A percentile compares a stretch with the other conserved stretches of the same genome.
These are phyloP conservation scores for Apocheima hispidaria DNA, from an alignment of 2,888 invertebrate species.

Conservation along the genomic window DNA sequence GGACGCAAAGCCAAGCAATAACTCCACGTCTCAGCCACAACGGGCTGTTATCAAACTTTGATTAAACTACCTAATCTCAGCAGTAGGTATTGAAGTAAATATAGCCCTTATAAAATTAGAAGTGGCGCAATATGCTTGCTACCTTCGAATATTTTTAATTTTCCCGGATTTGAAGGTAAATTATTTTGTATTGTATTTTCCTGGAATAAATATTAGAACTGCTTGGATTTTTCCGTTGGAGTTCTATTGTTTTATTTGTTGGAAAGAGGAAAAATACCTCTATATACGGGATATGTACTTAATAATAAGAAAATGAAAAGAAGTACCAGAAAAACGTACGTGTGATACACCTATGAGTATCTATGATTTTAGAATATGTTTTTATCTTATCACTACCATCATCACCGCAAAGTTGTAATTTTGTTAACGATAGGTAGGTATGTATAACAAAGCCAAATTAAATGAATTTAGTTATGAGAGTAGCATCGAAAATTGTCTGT, in stretches of 20 bases:
- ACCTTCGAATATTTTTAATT: not conserved
- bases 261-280: not conserved
- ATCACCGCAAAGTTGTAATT: too few species aligned
- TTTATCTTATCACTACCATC: too few species aligned
- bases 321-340: too few species aligned
- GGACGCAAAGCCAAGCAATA: constrained; percentile 22
- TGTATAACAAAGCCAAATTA: too few species aligned
- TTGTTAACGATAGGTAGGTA: too few species aligned
- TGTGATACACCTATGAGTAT: too few species aligned
- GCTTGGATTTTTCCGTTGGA: constrained; percentile 6
- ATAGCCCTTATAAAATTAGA: constrained; percentile 24
- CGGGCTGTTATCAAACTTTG: constrained; percentile 27
- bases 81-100: constrained; percentile 27
- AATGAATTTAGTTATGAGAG: too few species aligned
- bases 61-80: constrained; percentile 33
- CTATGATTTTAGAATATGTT: too few species aligned
- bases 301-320: not conserved
- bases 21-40: constrained; percentile 28
- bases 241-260: not conserved
- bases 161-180: constrained; percentile 12
- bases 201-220: constrained; percentile 10
- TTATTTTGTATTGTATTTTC: constrained; percentile 23
- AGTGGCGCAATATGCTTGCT: constrained; percentile 12
- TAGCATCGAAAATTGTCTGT: too few species aligned
- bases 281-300: not conserved